Evolutionary conservation across 2,888 invertebrate genomes (phyloP).

Genomic region (Leptopilina myrica): DNA sequence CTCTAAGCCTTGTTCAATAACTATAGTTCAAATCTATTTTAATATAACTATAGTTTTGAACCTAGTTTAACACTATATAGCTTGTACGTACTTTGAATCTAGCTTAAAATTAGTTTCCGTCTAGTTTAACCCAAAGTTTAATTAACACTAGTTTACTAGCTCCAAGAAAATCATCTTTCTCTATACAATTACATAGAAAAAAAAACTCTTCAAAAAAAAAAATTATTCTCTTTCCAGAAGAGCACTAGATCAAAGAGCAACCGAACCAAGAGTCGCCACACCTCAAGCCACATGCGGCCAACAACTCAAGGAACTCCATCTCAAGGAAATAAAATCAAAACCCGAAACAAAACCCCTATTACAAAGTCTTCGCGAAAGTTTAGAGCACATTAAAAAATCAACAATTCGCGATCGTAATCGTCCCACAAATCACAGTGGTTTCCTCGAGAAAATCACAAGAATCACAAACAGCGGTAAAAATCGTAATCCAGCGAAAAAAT

Average conservation of each 20-base stretch:
- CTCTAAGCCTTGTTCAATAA: no score
- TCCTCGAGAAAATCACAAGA: conserved; percentile 71
- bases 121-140: no score
- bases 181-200: no score
- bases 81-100: no score
- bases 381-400: conserved; percentile 72
- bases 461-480: conserved; percentile 72
- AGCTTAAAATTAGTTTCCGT: no score
- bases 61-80: no score
- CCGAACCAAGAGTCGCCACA: conserved; percentile 72
- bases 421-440: conserved; percentile 62
- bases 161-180: no score
- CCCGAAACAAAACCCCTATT: conserved; percentile 72
- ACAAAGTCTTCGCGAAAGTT: conserved; percentile 70
- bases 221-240: conserved; percentile 64
- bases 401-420: conserved; percentile 71
- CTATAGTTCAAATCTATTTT: no score
- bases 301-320: conserved; percentile 69
- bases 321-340: conserved; percentile 72
- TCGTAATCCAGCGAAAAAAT: conserved; percentile 73
- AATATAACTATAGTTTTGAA: no score
- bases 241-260: conserved; percentile 72
- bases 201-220: not conserved
- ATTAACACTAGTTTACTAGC: no score
- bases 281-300: conserved; percentile 63